Base-by-base conservation (phyloP, 2,797 vertebrate genomes). In the Ptychadena robeensis region DNA sequence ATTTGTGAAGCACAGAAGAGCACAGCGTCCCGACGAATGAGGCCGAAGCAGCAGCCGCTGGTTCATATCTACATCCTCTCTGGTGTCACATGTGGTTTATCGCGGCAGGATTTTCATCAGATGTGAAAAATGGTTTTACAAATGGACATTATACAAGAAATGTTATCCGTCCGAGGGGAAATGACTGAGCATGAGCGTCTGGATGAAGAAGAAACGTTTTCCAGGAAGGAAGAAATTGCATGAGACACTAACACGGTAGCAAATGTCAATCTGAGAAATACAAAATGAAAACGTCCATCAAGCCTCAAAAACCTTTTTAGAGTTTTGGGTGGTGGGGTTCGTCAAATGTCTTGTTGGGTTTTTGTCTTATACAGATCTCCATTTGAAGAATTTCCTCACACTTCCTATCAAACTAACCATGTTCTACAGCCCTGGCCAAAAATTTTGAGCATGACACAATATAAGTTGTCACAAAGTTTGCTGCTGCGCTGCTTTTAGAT, bases 81-180 rank as follows among this genome's bases (percentile, higher is more conserved):
- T 32, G 10, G 9, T 81, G 70, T 81, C 79, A 81, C 35, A 66
- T 71, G 27, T 66, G 72, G 27, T 81, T 81, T 71, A 79, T 61
- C 15, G 38, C 32, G 25, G 59, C 5, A 66, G 32, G 38, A 81
- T 65, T 81, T 81, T 73, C 30, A 81, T 81, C 70, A 73, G 70
- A 73, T 73, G 35, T 73, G 70, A 73, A 81, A 81, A 73, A 81
- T 71, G 35, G 70, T 61, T 79, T 70, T 61, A 48, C 44, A 79
- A 70, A 70, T 61, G 57, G 25, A 61, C 53, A 25, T 63, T 25
- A 71, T 72, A 35, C 79, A 38, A 63, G 68, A 72, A 80, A 81
- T 66, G 30, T 32, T 66, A 81, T 81, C 53, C 59, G n/a, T 65
- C 59, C 38, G 28, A 22, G 18, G 70, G 79, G 70, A 73, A 79